These are phyloP conservation scores for Enoplosus armatus DNA, from an alignment of 2,797 vertebrate genomes.

Conservation along the genomic window DNA sequence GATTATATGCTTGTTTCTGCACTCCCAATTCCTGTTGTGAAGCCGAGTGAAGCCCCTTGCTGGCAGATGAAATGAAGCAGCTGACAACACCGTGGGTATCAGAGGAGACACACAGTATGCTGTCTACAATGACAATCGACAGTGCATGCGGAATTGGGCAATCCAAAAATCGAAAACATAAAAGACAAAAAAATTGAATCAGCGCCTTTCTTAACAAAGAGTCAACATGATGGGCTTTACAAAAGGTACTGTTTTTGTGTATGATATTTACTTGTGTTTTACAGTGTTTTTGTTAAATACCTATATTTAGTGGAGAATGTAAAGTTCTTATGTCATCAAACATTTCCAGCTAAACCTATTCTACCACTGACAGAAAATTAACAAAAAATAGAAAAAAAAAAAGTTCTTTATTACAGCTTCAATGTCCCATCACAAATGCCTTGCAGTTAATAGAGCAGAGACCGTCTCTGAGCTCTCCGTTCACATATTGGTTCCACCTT, in stretches of 20 bases:
- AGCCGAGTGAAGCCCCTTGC: slow-evolving; percentile 15
- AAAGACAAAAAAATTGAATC: background rate
- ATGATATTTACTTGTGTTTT: background rate
- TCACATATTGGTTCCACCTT: slow-evolving; percentile 31
- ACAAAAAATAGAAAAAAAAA: background rate
- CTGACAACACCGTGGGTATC: slow-evolving; percentile 13
- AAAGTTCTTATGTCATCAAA: background rate
- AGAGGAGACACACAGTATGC: background rate
- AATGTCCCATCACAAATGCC: background rate
- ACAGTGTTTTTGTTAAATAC: background rate
- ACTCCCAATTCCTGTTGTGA: background rate
- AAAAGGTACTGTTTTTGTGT: background rate
- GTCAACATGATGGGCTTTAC: background rate
- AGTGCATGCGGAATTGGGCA: background rate
- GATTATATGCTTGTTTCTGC: slow-evolving; percentile 24
- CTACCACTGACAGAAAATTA: background rate
- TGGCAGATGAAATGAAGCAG: slow-evolving; percentile 44
- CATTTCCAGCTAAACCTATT: background rate
- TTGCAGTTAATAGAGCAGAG: slow-evolving; percentile 7
- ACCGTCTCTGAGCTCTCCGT: background rate
- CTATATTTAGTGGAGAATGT: background rate
- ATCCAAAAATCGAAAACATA: no score
- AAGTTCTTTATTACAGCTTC: background rate
- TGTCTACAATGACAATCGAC: background rate
- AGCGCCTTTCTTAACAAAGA: background rate